Evolutionary conservation across 2,888 invertebrate species (phyloP).

Genomic region (Acleris laterana): DNA sequence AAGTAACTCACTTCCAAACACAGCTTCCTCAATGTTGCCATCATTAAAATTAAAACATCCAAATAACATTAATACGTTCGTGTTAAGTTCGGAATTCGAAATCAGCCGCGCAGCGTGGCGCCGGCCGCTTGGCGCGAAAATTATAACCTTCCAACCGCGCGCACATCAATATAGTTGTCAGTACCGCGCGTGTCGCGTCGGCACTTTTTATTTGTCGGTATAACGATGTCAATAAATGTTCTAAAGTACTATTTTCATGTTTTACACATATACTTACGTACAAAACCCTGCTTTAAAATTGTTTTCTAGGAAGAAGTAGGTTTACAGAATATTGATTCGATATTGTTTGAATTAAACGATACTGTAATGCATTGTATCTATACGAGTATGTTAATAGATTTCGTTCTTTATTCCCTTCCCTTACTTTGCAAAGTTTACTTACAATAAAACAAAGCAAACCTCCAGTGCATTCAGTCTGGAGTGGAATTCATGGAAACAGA

Average conservation of each 20-base stretch:
- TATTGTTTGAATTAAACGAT: too few species aligned
- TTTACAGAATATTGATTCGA: too few species aligned
- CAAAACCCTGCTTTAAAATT: too few species aligned
- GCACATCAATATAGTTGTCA: slow-evolving; percentile 30
- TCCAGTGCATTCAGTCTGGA: too few species aligned
- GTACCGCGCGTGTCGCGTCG: slow-evolving; percentile 11
- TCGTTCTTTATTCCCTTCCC: too few species aligned
- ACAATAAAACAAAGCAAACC: too few species aligned
- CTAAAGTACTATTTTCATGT: background rate
- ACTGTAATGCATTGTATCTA: too few species aligned
- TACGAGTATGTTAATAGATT: too few species aligned
- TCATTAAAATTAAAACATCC: slow-evolving; percentile 38
- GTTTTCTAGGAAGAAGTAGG: too few species aligned
- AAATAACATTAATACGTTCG: slow-evolving; percentile 37
- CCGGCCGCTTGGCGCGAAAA: slow-evolving; percentile 33
- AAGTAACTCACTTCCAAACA: slow-evolving; percentile 29
- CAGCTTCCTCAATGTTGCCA: slow-evolving; percentile 33
- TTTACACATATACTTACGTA: too few species aligned
- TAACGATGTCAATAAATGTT: slow-evolving; percentile 11
- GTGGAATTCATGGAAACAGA: too few species aligned
- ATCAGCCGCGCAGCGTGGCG: slow-evolving; percentile 25
- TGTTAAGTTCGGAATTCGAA: slow-evolving; percentile 23
- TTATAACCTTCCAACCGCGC: slow-evolving; percentile 33
- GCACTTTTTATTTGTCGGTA: slow-evolving; percentile 3
- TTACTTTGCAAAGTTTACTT: too few species aligned